These are phyloP conservation scores for Mactra quadrangularis DNA, from an alignment of 1,140 invertebrate genomes.

Conservation along the genomic window DNA sequence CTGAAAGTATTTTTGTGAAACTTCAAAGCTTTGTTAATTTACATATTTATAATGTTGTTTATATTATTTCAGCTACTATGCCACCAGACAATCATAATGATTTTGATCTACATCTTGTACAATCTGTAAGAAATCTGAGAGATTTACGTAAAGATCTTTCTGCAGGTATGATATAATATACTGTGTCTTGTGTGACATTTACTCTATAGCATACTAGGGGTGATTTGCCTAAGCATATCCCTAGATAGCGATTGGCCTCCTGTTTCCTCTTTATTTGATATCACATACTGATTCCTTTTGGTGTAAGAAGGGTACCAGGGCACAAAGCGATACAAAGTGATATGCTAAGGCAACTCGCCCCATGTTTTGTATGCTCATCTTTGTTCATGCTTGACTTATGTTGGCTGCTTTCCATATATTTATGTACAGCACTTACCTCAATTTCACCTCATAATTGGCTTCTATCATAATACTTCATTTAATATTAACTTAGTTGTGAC, in stretches of 20 bases:
- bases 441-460: too few species aligned
- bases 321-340: too few species aligned
- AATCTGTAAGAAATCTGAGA: constrained; percentile 78
- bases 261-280: neutral
- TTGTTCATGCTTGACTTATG: too few species aligned
- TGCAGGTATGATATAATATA: constrained; percentile 69
- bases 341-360: too few species aligned
- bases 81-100: constrained; percentile 78
- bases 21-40: neutral
- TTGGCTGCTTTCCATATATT: too few species aligned
- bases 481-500: too few species aligned
- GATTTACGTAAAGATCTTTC: constrained; percentile 74
- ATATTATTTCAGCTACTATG: constrained; percentile 75
- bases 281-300: too few species aligned
- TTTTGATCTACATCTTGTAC: constrained; percentile 81
- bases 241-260: neutral
- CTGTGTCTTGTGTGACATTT: neutral
- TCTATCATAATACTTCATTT: too few species aligned
- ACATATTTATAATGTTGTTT: too few species aligned
- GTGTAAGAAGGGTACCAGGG: too few species aligned
- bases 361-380: too few species aligned
- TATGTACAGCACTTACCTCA: too few species aligned
- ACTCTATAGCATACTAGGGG: neutral
- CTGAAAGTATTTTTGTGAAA: neutral
- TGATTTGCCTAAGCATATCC: neutral